Percentiles rank a stretch among this genome's conserved stretches.
Conservation (phyloP, 2,113 vertebrate genomes). For the Empidonax alnorum region DNA sequence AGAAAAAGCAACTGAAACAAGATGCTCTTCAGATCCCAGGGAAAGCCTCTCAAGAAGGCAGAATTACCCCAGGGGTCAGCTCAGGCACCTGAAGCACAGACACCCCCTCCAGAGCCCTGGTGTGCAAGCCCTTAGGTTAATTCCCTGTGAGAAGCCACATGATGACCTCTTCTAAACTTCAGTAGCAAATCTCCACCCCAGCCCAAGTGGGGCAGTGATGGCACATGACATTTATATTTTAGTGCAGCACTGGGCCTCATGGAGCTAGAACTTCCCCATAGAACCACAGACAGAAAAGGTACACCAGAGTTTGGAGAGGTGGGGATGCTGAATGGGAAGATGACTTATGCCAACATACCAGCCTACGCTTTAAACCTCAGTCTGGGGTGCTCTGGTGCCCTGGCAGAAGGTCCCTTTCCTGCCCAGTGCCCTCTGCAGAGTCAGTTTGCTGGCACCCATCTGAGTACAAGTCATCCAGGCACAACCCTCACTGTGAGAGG, state of each 20-base stretch:
- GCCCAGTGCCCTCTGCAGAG: not conserved
- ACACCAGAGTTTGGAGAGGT: not conserved
- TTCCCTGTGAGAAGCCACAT: not conserved
- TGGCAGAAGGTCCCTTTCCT: not conserved
- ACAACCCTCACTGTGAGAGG: not conserved
- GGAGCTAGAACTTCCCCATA: not conserved
- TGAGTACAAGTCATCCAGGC: not conserved
- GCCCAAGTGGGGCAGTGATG: not conserved
- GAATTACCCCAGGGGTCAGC: not conserved
- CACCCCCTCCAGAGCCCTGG: not conserved
- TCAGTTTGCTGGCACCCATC: accelerated
- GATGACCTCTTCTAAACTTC: not conserved
- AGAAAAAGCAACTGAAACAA: not conserved
- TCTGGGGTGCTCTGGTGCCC: not conserved
- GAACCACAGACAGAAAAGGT: not conserved
- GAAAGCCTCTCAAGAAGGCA: not conserved
- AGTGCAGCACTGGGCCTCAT: not conserved
- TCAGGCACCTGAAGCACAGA: not conserved
- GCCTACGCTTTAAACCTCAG: not conserved
- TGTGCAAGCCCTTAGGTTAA: not conserved
- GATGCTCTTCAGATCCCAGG: not conserved
- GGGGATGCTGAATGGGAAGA: not conserved
- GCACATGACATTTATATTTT: not conserved
- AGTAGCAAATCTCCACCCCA: not conserved
- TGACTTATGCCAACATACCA: not conserved